Evolutionary conservation across 1,140 invertebrate species (phyloP), one percentile per base, ranked within the genome.

Genomic region (Trichonephila clavipes): DNA sequence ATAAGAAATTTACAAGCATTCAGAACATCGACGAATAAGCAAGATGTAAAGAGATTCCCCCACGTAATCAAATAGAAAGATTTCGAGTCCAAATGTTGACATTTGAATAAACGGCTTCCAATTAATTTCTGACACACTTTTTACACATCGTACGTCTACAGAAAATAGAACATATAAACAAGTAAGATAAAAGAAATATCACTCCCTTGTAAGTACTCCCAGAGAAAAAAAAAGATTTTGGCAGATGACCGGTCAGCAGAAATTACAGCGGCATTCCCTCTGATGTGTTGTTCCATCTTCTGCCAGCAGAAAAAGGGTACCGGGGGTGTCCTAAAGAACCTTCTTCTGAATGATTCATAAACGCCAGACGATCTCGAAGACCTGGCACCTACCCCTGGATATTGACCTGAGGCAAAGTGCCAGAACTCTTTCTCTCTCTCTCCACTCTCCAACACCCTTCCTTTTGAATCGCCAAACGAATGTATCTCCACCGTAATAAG

Each of bases 371-470:
- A 58, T 58, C 83, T 51, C 51, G 7, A 51, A 51, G 51, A 51
- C 58, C 61, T 86, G 87, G 87, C 85, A 87, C 85, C 24, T 34
- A 61, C 24, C 87, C 87, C 87, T 24, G 34, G 87, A 88, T 88
- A 88, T 88, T 88, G 87, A 88, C 87, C 87, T 40, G 87, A 86
- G 87, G 87, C 87, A 88, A 40, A 16, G 64, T 88, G 87, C 87
- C 87, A 88, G 59, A 40, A 51, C 19, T 44, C 44, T 34, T 51
- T 83, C 83, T 16, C 14, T 16, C 14, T 6, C 66, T 12, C 69
- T 24, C 69, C 24, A 16, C n/a, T 28, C 21, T 24, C 28, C 24
- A 72, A 24, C 24, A 24, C 69, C 69, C 66, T 24, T 18, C n/a
- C 69, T 72, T 72, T 72, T 28, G 69, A 72, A 72, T 72, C 14